Conservation (phyloP, 2,888 invertebrate species). For the Drepanosiphum platanoidis region DNA sequence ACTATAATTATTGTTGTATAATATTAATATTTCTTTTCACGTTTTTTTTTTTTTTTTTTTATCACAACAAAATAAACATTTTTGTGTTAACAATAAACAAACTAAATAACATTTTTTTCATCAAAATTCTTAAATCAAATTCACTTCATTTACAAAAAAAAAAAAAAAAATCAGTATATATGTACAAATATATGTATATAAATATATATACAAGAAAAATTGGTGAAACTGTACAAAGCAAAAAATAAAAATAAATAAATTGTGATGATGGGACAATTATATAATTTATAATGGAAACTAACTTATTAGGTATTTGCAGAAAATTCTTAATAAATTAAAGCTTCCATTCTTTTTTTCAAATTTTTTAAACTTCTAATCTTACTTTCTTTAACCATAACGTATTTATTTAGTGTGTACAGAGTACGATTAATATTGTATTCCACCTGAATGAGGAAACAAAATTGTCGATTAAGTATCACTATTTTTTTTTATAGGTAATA, state of each 20-base stretch:
- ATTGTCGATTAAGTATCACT: constrained; percentile 42
- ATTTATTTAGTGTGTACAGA: constrained; percentile 49
- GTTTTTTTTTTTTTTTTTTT: constrained; percentile 30
- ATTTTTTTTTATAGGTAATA: constrained; percentile 46
- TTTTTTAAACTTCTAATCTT: constrained; percentile 25
- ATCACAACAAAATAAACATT: constrained; percentile 62
- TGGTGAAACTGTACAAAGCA: constrained; percentile 60
- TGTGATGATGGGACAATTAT: constrained; percentile 59
- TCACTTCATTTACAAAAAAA: constrained; percentile 56
- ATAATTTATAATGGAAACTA: constrained; percentile 40
- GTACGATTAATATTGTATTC: constrained; percentile 43
- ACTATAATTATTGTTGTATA: constrained; percentile 50
- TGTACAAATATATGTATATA: constrained; percentile 52
- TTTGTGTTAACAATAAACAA: constrained; percentile 62
- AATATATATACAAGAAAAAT: constrained; percentile 52
- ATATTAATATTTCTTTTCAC: constrained; percentile 37
- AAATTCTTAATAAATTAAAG: constrained; percentile 51
- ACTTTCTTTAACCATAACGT: constrained; percentile 16
- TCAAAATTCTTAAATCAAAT: constrained; percentile 54
- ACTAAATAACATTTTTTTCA: constrained; percentile 61
- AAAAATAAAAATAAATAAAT: constrained; percentile 42
- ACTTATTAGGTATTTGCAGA: constrained; percentile 38
- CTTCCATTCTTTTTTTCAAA: constrained; percentile 10
- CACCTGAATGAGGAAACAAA: neutral
- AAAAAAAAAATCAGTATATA: constrained; percentile 48